Evolutionary conservation across 2,797 vertebrate species (phyloP), one percentile per base, ranked within the genome.

Genomic region (Ateles fusciceps): DNA sequence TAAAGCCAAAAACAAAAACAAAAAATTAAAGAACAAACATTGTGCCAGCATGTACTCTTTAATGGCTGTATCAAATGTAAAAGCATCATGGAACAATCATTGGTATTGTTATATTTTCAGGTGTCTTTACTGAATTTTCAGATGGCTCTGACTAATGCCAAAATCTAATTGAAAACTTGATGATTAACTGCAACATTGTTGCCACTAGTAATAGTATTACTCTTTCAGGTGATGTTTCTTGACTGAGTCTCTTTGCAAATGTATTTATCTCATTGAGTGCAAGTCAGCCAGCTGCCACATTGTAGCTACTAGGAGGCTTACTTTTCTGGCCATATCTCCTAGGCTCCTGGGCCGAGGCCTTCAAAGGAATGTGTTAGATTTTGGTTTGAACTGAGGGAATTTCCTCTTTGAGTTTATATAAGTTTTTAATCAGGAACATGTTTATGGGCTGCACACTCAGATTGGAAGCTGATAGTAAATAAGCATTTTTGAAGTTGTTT

Each of bases 401-500:
- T 97, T 95, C 57, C 42, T 88, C 26, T 85, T 92, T 78, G 84
- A 97, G 74, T 75, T 75, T 75, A 5, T 44, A 93, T 75, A 55
- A 55, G 93, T 96, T 96, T 95, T 94, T 96, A 76, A 86, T 92
- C 61, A 61, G 50, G 30, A 74, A n/a, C 42, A 93, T 93, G 64
- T 72, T 89, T 19, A 1, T 89, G 90, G 80, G 74, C 78, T 97
- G 55, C 33, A 81, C 30, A 89, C 26, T 91, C 52, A 75, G 80
- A 91, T 93, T 78, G 26, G 85, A 97, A 88, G 89, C 33, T 89
- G 94, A 94, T 19, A 7, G 72, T 97, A 96, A 95, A 94, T 96
- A 97, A 93, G 84, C 52, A 9, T 2, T 97, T 96, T 76, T 97
- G 97, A 98, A 96, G 88, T 84, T 97, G 86, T 85, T 97, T 91